phyloP scores from a whole-genome alignment of 2,888 invertebrate genomes.

The Chirona hameri region DNA sequence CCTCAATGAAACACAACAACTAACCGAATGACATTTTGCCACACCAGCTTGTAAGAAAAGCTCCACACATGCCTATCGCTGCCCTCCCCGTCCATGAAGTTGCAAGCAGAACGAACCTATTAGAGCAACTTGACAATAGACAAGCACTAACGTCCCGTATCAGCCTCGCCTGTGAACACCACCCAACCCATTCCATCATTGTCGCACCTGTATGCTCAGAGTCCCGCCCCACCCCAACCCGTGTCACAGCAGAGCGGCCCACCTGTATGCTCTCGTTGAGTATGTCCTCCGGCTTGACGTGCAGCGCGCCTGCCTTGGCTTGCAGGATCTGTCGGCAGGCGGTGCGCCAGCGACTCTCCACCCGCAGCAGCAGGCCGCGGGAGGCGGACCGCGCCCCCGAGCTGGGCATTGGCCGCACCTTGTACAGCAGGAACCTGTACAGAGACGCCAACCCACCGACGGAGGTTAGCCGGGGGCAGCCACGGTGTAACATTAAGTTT shows the following conservation, averaged over 20 bases:
- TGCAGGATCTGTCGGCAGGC: neutral
- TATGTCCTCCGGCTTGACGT: conserved; percentile 63
- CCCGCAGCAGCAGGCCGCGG: conserved; percentile 46
- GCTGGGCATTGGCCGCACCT: conserved; percentile 62
- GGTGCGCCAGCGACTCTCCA: neutral
- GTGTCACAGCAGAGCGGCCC: neutral
- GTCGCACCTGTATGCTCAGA: too few relatives aligned
- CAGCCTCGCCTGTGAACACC: too few relatives aligned
- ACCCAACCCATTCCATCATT: too few relatives aligned
- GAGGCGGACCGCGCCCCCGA: conserved; percentile 59
- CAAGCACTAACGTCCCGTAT: too few relatives aligned
- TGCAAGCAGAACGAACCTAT: too few relatives aligned
- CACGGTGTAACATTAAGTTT: neutral
- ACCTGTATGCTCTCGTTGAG: conserved; percentile 61
- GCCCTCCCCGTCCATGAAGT: too few relatives aligned
- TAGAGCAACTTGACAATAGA: too few relatives aligned
- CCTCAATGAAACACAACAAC: too few relatives aligned
- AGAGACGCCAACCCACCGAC: neutral
- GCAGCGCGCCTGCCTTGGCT: neutral
- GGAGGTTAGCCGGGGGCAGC: conserved; percentile 50
- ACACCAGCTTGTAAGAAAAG: too few relatives aligned
- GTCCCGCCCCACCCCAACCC: too few relatives aligned
- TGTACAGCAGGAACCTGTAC: conserved; percentile 55
- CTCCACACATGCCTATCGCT: too few relatives aligned
- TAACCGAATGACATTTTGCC: too few relatives aligned